Percentiles rank a stretch among this genome's conserved stretches.
These are phyloP conservation scores for Ceratitis capitata DNA, from an alignment of 1,140 invertebrate genomes.

Conservation along the genomic window DNA sequence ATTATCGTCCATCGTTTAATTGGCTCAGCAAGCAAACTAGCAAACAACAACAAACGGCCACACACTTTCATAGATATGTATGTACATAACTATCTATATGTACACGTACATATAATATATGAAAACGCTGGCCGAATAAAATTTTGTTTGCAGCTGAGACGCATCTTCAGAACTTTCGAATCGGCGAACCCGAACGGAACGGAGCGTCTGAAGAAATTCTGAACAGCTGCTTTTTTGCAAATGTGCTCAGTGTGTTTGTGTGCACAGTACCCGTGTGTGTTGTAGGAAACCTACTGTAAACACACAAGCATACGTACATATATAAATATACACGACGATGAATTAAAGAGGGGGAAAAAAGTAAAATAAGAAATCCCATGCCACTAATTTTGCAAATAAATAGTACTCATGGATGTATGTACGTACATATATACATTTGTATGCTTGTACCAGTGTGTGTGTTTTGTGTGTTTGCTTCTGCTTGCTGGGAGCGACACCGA, in stretches of 20 bases:
- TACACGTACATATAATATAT: too few relatives aligned
- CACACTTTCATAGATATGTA: too few relatives aligned
- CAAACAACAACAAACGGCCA: too few relatives aligned
- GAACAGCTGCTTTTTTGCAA: slow-evolving; percentile 36
- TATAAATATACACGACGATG: neutral
- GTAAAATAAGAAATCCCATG: slow-evolving; percentile 2
- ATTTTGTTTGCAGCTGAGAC: slow-evolving; percentile 21
- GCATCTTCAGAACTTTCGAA: slow-evolving; percentile 25
- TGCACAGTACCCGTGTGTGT: too few relatives aligned
- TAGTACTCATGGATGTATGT: neutral
- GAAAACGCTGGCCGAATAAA: neutral
- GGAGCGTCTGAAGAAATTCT: slow-evolving; percentile 29
- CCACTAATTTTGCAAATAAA: slow-evolving; percentile 25
- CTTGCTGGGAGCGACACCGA: slow-evolving; percentile 11
- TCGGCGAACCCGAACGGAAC: slow-evolving; percentile 5
- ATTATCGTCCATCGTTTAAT: slow-evolving; percentile 34
- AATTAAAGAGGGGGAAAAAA: slow-evolving; percentile 5
- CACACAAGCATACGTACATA: neutral
- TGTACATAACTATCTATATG: too few relatives aligned
- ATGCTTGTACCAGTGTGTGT: too few relatives aligned
- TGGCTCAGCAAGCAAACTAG: neutral
- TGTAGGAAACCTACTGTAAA: neutral
- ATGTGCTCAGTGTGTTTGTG: neutral
- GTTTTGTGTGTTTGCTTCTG: neutral
- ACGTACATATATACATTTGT: too few relatives aligned